Evolutionary conservation across 2,797 vertebrate species (phyloP).

Genomic region (Lycodopsis pacificus): DNA sequence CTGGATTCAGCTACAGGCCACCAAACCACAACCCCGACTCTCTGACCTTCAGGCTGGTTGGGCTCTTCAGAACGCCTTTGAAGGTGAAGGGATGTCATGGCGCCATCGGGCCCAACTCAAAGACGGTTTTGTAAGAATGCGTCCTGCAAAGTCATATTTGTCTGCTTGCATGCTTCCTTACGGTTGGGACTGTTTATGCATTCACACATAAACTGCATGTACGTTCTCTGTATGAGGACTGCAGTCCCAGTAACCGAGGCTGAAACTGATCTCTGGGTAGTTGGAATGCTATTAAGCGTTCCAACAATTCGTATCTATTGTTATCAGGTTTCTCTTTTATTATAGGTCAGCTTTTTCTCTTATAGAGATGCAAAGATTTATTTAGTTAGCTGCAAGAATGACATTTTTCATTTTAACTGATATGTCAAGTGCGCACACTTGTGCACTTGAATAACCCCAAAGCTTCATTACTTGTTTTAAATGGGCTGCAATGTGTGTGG

Average conservation of each 20-base stretch:
- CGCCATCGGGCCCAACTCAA: constrained; percentile 44
- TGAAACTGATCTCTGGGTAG: not conserved
- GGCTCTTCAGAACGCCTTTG: constrained; percentile 50
- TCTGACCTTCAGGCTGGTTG: not conserved
- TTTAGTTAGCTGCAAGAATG: not conserved
- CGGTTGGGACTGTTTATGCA: not conserved
- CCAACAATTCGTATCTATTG: too few species aligned
- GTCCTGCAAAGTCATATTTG: not conserved
- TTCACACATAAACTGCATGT: not conserved
- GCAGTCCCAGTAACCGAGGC: not conserved
- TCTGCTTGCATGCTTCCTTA: not conserved
- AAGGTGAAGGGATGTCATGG: constrained; percentile 69
- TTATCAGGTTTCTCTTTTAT: too few species aligned
- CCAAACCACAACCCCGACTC: not conserved
- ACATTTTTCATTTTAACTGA: not conserved
- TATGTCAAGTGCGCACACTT: not conserved
- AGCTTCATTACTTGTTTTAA: not conserved
- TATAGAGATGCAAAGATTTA: not conserved
- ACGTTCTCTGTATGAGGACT: not conserved
- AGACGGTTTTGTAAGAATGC: not conserved
- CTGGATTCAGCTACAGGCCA: not conserved
- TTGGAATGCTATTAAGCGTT: too few species aligned
- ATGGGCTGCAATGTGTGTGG: not conserved
- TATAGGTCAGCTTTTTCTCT: too few species aligned
- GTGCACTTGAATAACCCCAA: not conserved